These are phyloP conservation scores for Aspidapion aeneum DNA, from an alignment of 2,888 invertebrate genomes.

Conservation along the genomic window DNA sequence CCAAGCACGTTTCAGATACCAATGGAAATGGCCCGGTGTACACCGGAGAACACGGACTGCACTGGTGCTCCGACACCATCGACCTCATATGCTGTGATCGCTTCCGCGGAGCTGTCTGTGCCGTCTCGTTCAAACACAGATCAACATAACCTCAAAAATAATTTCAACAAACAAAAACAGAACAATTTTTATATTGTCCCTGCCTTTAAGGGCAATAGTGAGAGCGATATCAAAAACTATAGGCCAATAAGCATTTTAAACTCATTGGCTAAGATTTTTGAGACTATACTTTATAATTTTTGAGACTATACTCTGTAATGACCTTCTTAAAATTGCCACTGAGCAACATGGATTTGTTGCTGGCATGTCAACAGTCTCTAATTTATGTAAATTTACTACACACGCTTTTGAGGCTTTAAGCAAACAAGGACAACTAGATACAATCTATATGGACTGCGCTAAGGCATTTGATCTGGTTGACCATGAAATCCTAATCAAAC, in stretches of 20 bases:
- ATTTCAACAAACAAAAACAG: neutral
- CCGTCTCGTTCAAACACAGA: neutral
- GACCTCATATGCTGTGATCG: neutral
- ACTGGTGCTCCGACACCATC: neutral
- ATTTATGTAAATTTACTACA: neutral
- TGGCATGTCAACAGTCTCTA: slow-evolving; percentile 3
- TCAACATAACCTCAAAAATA: neutral
- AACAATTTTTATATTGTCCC: neutral
- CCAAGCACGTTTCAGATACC: neutral
- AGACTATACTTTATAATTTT: neutral
- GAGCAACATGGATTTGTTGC: slow-evolving; percentile 5
- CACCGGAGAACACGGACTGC: neutral
- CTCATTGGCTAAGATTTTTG: slow-evolving; percentile 10
- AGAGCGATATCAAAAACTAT: neutral
- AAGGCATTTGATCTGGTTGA: slow-evolving; percentile 3
- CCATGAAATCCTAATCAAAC: neutral
- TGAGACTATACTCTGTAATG: neutral
- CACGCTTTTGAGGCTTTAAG: slow-evolving; percentile 4
- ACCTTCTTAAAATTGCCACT: neutral
- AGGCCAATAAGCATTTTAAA: slow-evolving; percentile 9
- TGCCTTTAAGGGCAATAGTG: neutral
- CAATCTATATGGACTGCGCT: slow-evolving; percentile 1
- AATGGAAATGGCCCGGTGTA: neutral
- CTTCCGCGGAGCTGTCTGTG: no score
- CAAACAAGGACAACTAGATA: slow-evolving; percentile 3